Percentiles rank a stretch among this genome's conserved stretches.
These are phyloP conservation scores for Psophia crepitans DNA, from an alignment of 2,113 vertebrate genomes.

Conservation along the genomic window DNA sequence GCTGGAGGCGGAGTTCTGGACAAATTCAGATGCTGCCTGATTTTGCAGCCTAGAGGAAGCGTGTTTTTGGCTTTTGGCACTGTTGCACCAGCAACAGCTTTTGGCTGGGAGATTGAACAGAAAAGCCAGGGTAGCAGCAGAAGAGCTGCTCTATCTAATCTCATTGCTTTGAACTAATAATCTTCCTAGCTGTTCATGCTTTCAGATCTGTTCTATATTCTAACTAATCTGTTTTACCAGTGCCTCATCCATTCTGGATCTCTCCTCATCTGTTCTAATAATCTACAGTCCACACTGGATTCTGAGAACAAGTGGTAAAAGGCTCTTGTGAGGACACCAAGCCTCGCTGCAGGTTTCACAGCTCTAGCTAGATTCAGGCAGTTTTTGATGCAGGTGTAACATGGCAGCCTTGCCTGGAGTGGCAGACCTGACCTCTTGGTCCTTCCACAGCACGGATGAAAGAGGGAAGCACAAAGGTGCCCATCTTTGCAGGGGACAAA, in stretches of 20 bases:
- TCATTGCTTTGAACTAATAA: conserved; percentile 4
- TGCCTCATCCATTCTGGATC: conserved; percentile 8
- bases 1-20: neutral
- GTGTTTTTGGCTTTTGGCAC: neutral
- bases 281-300: neutral
- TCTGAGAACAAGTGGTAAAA: neutral
- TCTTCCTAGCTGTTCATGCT: neutral
- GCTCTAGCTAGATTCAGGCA: neutral
- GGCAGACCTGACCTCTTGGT: neutral
- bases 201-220: neutral
- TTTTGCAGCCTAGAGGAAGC: neutral
- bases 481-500: neutral
- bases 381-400: neutral
- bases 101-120: neutral
- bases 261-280: conserved; percentile 7
- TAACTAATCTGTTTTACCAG: neutral
- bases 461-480: neutral
- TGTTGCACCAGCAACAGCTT: neutral
- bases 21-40: neutral
- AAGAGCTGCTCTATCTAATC: conserved; percentile 30
- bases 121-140: neutral
- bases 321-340: neutral
- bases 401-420: neutral
- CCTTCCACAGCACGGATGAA: neutral
- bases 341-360: neutral